A percentile compares a stretch with the other conserved stretches of the same genome.
phyloP scores from a whole-genome alignment of 2,888 invertebrate genomes.

The Lasioglossum malachurum region DNA sequence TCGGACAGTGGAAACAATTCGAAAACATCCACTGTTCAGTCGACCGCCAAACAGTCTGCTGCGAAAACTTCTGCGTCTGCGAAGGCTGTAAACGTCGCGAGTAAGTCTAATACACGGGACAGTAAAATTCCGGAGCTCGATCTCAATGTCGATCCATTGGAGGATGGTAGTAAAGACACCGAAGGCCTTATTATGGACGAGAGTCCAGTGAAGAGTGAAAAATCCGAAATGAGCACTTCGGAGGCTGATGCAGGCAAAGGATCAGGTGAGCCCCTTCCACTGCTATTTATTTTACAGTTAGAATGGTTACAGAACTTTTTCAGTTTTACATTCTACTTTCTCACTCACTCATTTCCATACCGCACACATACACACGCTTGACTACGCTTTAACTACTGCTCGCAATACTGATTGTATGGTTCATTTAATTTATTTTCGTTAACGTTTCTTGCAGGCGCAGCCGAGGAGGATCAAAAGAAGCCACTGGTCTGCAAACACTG shows the following conservation, averaged over 20 bases:
- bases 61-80: neutral
- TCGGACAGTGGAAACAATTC: neutral
- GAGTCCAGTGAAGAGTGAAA: constrained; percentile 57
- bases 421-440: neutral
- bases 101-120: constrained; percentile 49
- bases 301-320: too few species aligned
- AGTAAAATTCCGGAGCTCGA: constrained; percentile 35
- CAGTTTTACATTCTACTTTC: too few species aligned
- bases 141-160: constrained; percentile 34
- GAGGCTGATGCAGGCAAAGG: constrained; percentile 61
- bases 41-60: neutral
- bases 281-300: neutral
- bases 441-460: constrained; percentile 28
- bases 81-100: constrained; percentile 55
- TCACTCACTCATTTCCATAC: too few species aligned
- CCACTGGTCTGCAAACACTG: constrained; percentile 80
- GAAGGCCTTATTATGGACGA: constrained; percentile 73
- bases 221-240: constrained; percentile 11
- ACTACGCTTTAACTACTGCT: too few species aligned
- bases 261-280: neutral
- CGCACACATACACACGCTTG: too few species aligned
- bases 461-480: constrained; percentile 42
- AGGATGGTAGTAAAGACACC: constrained; percentile 69
- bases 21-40: constrained; percentile 9
- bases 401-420: too few species aligned